These are phyloP conservation scores for Hypotaenidia okinawae DNA, from an alignment of 2,797 vertebrate genomes.

Conservation along the genomic window DNA sequence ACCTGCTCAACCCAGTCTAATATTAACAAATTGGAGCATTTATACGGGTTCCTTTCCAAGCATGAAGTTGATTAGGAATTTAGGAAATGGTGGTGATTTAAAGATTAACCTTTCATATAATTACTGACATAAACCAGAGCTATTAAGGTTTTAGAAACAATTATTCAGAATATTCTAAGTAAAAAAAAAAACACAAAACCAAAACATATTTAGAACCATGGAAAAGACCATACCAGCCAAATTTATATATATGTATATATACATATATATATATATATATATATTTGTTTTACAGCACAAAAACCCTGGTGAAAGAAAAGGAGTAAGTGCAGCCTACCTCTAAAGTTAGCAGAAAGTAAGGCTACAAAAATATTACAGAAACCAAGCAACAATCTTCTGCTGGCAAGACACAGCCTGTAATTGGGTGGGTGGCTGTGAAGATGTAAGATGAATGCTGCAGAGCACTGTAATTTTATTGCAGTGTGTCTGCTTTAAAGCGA, in stretches of 20 bases:
- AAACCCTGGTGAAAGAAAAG: slow-evolving; percentile 21
- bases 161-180: background rate
- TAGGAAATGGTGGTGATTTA: slow-evolving; percentile 55
- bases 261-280: too few species aligned
- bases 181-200: background rate
- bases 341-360: slow-evolving; percentile 65
- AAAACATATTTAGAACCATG: background rate
- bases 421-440: slow-evolving; percentile 73
- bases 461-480: slow-evolving; percentile 60
- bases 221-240: background rate
- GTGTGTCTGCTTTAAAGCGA: slow-evolving; percentile 39
- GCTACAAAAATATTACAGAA: slow-evolving; percentile 71
- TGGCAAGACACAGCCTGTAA: slow-evolving; percentile 68
- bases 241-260: too few species aligned
- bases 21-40: slow-evolving; percentile 51
- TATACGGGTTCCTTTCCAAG: background rate
- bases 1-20: slow-evolving; percentile 14
- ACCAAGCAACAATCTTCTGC: slow-evolving; percentile 67
- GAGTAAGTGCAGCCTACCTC: slow-evolving; percentile 55
- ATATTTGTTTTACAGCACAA: background rate
- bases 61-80: slow-evolving; percentile 41
- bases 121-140: slow-evolving; percentile 39
- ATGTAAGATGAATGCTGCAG: slow-evolving; percentile 45
- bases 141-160: slow-evolving; percentile 32
- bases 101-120: slow-evolving; percentile 65